Percentiles rank a stretch among this genome's conserved stretches.
These are phyloP conservation scores for Channa maculata DNA, from an alignment of 2,113 vertebrate genomes.

Conservation along the genomic window DNA sequence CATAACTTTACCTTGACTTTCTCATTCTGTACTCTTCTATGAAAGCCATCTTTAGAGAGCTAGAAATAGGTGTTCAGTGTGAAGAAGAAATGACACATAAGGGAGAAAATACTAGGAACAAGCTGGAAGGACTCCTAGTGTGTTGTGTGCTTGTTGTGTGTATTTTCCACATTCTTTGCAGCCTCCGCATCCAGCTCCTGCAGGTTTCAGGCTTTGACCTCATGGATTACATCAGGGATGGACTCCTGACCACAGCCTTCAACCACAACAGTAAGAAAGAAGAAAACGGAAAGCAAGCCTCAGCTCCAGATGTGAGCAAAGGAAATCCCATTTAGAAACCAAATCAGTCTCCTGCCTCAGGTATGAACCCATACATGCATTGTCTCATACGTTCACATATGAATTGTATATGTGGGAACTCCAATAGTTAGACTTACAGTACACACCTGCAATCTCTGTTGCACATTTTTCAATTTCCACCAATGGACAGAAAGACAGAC, in stretches of 20 bases:
- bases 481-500: conserved; percentile 68
- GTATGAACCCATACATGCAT: conserved; percentile 10
- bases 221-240: conserved; percentile 15
- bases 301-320: conserved; percentile 18
- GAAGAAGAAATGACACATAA: conserved; percentile 53
- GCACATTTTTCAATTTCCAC: conserved; percentile 62
- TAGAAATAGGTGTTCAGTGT: conserved; percentile 48
- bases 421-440: conserved; percentile 3
- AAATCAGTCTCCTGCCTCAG: conserved; percentile 24
- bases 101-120: conserved; percentile 48
- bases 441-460: conserved; percentile 60
- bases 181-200: conserved; percentile 24
- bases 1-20: conserved; percentile 51
- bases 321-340: conserved; percentile 25
- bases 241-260: conserved; percentile 12
- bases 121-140: conserved; percentile 19
- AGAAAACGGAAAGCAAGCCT: conserved; percentile 2
- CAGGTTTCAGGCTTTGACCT: conserved; percentile 8
- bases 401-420: conserved; percentile 4
- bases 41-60: conserved; percentile 58
- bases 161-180: conserved; percentile 3
- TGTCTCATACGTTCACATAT: not conserved
- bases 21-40: conserved; percentile 38
- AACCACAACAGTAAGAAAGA: conserved; percentile 1
- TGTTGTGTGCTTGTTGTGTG: conserved; percentile 18